Base-by-base conservation (phyloP, 1,140 invertebrate genomes). In the Eriocheir sinensis region DNA sequence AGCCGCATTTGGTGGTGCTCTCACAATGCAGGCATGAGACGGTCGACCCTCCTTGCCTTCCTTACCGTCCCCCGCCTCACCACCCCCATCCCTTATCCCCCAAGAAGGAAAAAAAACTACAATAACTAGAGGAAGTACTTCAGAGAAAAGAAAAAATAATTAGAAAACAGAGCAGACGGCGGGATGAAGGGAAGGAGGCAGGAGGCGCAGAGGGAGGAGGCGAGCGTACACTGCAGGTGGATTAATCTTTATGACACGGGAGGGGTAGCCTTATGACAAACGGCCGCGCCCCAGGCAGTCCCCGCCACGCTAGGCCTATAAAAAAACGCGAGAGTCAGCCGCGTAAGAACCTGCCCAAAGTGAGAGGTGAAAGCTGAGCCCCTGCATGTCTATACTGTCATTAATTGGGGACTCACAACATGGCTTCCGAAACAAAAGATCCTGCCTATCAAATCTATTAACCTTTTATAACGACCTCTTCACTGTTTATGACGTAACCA, bases 161-260 rank as follows among this genome's bases (percentile, higher is more conserved):
- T 60, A 60, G 53, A 60, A 60, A 60, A 60, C 21, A 60, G 53
- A 60, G 53, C 21, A 60, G 53, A 9, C 9, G 4, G 53, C 2
- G 81, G 32, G 85, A 40, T 15, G n/a, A 4, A 88, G 36, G 41
- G 85, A 17, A 38, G 32, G 81, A 85, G 36, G 27, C 27, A 32
- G n/a, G 79, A 27, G 27, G 79, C 34, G 79, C 53, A 83, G 81
- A 34, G 81, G 21, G 81, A 83, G 81, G 4, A 38, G 41, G 48
- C 48, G 89, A 90, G 30, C 89, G 89, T 60, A 90, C 36, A 90
- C 44, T 90, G 89, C 89, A 90, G 89, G 89, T 90, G 89, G 15
- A 90, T 90, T 60, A 60, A 90, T 60, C 89, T 60, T 60, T 90
- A 90, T 90, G 89, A 90, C 44, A 90, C 21, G 44, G 27, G n/a